A percentile compares a stretch with the other conserved stretches of the same genome.
phyloP scores from a whole-genome alignment of 2,797 vertebrate species.

The Falco rusticolus region DNA sequence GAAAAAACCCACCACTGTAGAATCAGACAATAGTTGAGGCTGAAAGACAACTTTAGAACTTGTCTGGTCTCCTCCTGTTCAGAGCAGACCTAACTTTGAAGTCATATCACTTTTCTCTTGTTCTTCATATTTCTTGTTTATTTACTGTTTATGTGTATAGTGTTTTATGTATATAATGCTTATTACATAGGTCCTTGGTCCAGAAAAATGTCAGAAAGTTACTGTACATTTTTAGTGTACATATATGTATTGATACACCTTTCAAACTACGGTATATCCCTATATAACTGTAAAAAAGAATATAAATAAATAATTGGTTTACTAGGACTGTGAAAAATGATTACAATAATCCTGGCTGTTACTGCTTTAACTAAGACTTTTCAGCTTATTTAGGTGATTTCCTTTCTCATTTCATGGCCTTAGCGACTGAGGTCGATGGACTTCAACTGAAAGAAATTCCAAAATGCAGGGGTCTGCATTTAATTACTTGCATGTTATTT shows the following conservation, averaged over 20 bases:
- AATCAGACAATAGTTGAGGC: neutral
- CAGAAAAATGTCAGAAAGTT: neutral
- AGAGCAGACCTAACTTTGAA: neutral
- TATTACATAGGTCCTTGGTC: neutral
- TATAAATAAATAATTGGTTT: neutral
- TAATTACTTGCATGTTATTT: neutral
- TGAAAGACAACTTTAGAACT: neutral
- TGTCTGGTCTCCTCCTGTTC: neutral
- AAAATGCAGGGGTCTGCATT: neutral
- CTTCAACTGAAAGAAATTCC: neutral
- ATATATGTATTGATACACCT: neutral
- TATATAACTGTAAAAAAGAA: neutral
- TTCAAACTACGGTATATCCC: neutral
- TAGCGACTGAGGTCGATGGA: neutral
- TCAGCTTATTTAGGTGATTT: neutral
- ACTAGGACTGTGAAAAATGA: neutral
- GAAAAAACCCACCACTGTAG: rapidly evolving
- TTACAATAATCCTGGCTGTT: neutral
- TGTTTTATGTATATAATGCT: neutral
- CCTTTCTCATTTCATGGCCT: neutral
- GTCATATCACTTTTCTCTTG: neutral
- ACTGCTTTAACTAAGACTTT: neutral
- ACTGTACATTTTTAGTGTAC: neutral
- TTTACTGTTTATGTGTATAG: neutral
- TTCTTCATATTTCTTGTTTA: neutral